Base-by-base conservation (phyloP, 1,140 invertebrate species). In the Mercenaria mercenaria region DNA sequence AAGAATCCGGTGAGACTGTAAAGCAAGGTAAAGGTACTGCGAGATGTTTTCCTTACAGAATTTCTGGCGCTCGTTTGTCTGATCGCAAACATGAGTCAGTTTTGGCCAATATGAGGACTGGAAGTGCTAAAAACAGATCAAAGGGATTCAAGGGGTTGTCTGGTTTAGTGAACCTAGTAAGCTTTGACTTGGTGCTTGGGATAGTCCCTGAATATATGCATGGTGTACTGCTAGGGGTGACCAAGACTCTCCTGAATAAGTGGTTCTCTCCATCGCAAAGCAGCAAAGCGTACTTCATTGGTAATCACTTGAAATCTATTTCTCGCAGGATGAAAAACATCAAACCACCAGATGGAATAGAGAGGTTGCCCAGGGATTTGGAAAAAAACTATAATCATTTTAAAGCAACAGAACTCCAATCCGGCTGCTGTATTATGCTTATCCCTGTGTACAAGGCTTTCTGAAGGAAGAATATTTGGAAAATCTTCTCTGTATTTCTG, bases 401-500 rank as follows among this genome's bases (percentile, higher is more conserved):
- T 23, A 91, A 88, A 39, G 90, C 84, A 64, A 88, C 67, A 11
- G 90, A 91, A 64, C 56, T 91, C n/a, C 89, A 91, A 59, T 26
- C 80, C 13, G 79, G 79, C 26, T 88, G 6, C 50, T 91, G 1
- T 88, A 32, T 59, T 91, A 72, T 81, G 13, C 81, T 34, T 1
- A 88, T n/a, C 86, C 81, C 39, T 89, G 80, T 56, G 4, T 91
- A 0, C 56, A 69, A 47, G 69, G 81, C 18, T 50, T 69, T 50
- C 56, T 91, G 1, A 0, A 26, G 11, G 81, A 88, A 11, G 43
- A 50, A 20, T 91, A 89, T 47, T 47, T 91, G 29, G 32, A 85
- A 29, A 59, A 91, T 59, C 29, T 91, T 0, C 29, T 37, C 13
- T 69, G n/a, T 74, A 37, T 86, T 26, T 64, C 52, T 47, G 82